These are phyloP conservation scores for Cotesia congregata DNA, from an alignment of 2,888 invertebrate genomes.

Conservation along the genomic window DNA sequence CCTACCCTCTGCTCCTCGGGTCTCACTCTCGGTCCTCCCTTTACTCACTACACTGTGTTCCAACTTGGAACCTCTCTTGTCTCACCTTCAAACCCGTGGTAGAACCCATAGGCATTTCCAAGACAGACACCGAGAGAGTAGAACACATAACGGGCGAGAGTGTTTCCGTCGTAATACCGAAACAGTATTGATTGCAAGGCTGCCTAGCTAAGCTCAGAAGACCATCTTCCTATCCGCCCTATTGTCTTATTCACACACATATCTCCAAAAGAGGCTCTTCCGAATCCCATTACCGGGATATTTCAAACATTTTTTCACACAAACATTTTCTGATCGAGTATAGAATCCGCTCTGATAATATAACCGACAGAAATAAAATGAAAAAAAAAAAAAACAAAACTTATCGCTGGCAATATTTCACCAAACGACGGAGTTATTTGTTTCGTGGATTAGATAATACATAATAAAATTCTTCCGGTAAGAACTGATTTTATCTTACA, in stretches of 20 bases:
- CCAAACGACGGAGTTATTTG: neutral
- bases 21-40: constrained; percentile 36
- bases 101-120: constrained; percentile 65
- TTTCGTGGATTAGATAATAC: neutral
- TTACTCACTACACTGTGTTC: constrained; percentile 30
- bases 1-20: constrained; percentile 41
- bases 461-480: neutral
- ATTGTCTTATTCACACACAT: constrained; percentile 33
- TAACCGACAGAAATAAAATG: neutral
- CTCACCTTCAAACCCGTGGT: constrained; percentile 48
- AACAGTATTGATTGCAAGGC: constrained; percentile 68
- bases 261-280: neutral
- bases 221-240: constrained; percentile 47
- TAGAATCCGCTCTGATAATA: neutral
- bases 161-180: constrained; percentile 69
- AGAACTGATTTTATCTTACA: neutral
- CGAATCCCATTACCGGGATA: neutral
- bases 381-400: too few relatives aligned
- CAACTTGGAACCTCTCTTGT: constrained; percentile 45
- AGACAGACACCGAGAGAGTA: constrained; percentile 9
- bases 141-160: constrained; percentile 51
- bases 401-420: neutral
- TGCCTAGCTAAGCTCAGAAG: constrained; percentile 60
- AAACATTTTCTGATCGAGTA: neutral
- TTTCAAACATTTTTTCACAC: neutral